Evolutionary conservation across 2,888 invertebrate genomes (phyloP), one percentile per base, ranked within the genome.

Genomic region (Blastobasis lacticolella): DNA sequence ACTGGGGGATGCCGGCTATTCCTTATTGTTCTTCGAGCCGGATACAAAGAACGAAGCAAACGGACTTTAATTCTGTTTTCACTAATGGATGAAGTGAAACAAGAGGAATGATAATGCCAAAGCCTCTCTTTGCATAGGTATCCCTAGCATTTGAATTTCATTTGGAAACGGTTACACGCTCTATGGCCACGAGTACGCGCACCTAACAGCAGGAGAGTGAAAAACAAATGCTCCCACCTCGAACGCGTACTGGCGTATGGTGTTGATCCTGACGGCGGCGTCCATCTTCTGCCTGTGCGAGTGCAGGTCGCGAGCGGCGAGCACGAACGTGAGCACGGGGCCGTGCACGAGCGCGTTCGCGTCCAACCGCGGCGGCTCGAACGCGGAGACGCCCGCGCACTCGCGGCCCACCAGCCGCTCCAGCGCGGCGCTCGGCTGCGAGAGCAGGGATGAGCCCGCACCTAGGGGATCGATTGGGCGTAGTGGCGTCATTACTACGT

Each of bases 371-470:
- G 81, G 77, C 0, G 78, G 62, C 51, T 81, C 80, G 52, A 87
- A 83, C 0, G 87, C 86, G 2, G 86, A 86, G 5, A 87, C 77
- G 0, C 69, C 59, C 37, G 68, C 64, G 0, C 63, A 69, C 3
- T 73, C 74, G 49, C 76, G 84, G 4, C 86, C 81, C 45, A 94
- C 94, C 60, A 97, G 86, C 62, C 94, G 94, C 55, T 95, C 94
- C 42, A 98, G 90, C 37, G 96, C 94, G 36, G 94, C 92, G 45
- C 97, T 97, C 2, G 97, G 97, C 76, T 97, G 95, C 54, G 96
- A 95, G 0, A 98, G 88, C 6, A 97, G 85, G 0, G 95, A 95
- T 10, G 94, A 93, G 5, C 94, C 95, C 8, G 91, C 92, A 61
- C 94, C 94, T 93, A 61, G 48, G 23, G 23, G 23, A 23, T 23